phyloP scores from a whole-genome alignment of 1,140 invertebrate species.

The Trissolcus basalis region DNA sequence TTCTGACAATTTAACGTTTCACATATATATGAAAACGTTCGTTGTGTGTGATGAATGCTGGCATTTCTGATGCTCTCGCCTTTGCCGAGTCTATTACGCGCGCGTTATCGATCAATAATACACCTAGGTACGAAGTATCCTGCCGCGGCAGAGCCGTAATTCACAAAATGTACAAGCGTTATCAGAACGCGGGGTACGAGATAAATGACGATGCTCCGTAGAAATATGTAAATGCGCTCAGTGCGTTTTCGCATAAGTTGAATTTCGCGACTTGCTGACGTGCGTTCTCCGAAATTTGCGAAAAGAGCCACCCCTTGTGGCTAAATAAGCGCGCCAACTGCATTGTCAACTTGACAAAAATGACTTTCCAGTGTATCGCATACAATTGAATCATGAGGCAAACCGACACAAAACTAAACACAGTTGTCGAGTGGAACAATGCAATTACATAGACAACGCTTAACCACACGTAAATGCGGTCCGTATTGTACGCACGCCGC shows the following conservation, averaged over 20 bases:
- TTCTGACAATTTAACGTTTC: constrained; percentile 13
- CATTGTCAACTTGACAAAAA: constrained; percentile 45
- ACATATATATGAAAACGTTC: constrained; percentile 13
- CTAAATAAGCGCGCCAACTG: constrained; percentile 18
- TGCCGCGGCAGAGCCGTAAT: constrained; percentile 15
- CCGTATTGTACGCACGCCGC: constrained; percentile 25
- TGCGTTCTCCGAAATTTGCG: constrained; percentile 12
- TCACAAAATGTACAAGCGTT: constrained; percentile 20
- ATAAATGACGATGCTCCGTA: constrained; percentile 19
- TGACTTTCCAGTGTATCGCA: constrained; percentile 25
- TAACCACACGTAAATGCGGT: constrained; percentile 42
- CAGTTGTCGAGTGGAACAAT: constrained; percentile 32
- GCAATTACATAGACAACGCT: constrained; percentile 33
- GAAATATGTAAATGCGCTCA: constrained; percentile 31
- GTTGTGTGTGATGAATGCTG: constrained; percentile 14
- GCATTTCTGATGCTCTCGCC: constrained; percentile 12
- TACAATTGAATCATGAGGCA: constrained; percentile 36
- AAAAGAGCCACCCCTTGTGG: constrained; percentile 8
- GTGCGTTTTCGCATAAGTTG: constrained; percentile 20
- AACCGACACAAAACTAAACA: constrained; percentile 40
- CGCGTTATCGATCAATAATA: constrained; percentile 36
- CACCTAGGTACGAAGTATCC: constrained; percentile 26
- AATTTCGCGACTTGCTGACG: constrained; percentile 19
- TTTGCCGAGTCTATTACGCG: constrained; percentile 25
- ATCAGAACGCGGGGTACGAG: constrained; percentile 9